Conservation (phyloP, 2,113 vertebrate genomes). For the Gymnarchus niloticus region DNA sequence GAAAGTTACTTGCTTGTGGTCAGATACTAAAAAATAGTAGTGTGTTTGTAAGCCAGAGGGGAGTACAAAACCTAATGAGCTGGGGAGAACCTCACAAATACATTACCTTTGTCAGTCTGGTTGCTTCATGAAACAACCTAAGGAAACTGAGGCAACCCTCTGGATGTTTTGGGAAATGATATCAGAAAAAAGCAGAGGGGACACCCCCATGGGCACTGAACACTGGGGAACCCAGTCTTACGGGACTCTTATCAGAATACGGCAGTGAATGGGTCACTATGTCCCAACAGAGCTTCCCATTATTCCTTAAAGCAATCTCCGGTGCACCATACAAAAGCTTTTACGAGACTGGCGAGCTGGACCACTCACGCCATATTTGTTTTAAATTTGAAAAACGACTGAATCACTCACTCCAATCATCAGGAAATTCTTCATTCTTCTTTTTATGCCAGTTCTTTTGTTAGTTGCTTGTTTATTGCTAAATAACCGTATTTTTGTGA, state of each 20-base stretch:
- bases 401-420: neutral
- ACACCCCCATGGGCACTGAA: conserved; percentile 39
- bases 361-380: neutral
- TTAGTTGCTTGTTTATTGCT: neutral
- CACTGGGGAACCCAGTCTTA: neutral
- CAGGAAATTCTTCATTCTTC: neutral
- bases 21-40: neutral
- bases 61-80: no score
- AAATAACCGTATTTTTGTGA: neutral
- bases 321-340: no score
- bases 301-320: neutral
- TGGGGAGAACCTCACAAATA: neutral
- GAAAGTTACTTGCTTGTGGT: neutral
- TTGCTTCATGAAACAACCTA: neutral
- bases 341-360: neutral
- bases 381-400: neutral
- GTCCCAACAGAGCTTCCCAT: neutral
- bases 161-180: neutral
- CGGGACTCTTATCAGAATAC: neutral
- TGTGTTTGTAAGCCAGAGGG: no score
- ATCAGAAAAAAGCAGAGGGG: neutral
- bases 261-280: neutral
- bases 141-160: neutral
- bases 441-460: neutral
- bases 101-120: no score